Evolutionary conservation across 2,888 invertebrate species (phyloP).

Genomic region (Nowickia ferox): DNA sequence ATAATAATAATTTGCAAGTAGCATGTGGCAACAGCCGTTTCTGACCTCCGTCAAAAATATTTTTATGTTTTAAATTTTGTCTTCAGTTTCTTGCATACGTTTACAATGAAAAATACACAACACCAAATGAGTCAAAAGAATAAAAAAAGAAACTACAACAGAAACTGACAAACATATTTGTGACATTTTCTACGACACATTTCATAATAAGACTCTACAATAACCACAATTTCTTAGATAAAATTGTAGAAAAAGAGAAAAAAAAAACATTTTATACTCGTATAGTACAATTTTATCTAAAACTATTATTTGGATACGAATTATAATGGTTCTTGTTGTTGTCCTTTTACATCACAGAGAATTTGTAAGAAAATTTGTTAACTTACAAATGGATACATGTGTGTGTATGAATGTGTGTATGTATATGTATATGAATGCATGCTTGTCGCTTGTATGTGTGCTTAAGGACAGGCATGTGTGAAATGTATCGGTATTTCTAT

Average conservation of each 20-base stretch:
- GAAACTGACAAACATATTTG: conserved; percentile 57
- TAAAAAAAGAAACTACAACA: conserved; percentile 28
- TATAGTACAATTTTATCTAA: conserved; percentile 1
- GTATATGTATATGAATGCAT: neutral
- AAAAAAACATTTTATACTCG: neutral
- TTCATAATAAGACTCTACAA: conserved; percentile 54
- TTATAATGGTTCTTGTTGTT: neutral
- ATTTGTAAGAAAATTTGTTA: conserved; percentile 17
- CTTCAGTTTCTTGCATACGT: conserved; percentile 34
- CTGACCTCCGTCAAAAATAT: conserved; percentile 8
- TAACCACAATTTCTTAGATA: conserved; percentile 33
- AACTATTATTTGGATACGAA: conserved; percentile 26
- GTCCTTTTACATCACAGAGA: conserved; percentile 8
- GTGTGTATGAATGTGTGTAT: neutral
- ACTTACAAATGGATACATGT: neutral
- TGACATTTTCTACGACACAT: conserved; percentile 61
- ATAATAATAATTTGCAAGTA: neutral
- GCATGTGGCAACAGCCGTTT: conserved; percentile 10
- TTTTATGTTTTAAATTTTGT: neutral
- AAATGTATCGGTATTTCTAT: conserved; percentile 3
- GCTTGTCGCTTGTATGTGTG: neutral
- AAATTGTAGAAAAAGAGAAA: no score
- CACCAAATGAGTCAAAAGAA: neutral
- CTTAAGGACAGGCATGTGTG: neutral
- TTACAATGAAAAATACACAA: conserved; percentile 20